Percentiles rank a stretch among this genome's conserved stretches.
Evolutionary conservation across 1,140 invertebrate species (phyloP).

Genomic region (Diabrotica undecimpunctata): DNA sequence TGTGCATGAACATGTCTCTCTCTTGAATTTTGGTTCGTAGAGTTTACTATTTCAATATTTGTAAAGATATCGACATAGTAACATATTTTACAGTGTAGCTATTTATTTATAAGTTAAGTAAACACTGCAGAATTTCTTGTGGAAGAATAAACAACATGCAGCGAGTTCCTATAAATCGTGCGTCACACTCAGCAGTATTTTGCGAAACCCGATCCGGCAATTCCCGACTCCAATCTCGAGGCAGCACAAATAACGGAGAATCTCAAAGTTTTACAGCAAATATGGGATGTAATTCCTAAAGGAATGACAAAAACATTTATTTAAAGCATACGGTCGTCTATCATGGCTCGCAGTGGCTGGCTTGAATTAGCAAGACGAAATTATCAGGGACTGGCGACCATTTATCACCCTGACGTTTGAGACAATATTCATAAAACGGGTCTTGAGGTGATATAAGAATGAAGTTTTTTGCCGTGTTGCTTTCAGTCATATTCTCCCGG

Average conservation of each 20-base stretch:
- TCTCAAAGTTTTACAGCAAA: constrained; percentile 1
- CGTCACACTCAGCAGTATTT: too few species aligned
- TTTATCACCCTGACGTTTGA: constrained; percentile 7
- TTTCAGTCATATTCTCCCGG: neutral
- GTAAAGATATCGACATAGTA: too few species aligned
- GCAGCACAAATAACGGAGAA: neutral
- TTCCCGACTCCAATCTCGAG: too few species aligned
- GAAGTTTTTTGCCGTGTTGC: neutral
- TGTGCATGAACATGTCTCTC: too few species aligned
- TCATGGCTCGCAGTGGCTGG: neutral
- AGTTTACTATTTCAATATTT: too few species aligned
- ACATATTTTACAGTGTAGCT: too few species aligned
- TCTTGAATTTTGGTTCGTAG: too few species aligned
- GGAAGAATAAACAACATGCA: too few species aligned
- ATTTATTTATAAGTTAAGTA: too few species aligned
- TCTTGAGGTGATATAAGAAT: neutral
- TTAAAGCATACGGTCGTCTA: constrained; percentile 4
- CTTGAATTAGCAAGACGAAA: constrained; percentile 4
- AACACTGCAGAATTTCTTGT: too few species aligned
- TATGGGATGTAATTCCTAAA: constrained; percentile 11
- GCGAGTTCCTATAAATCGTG: too few species aligned
- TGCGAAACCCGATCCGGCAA: too few species aligned
- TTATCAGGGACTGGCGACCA: neutral
- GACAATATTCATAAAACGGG: constrained; percentile 9
- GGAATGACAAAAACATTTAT: constrained; percentile 13